These are phyloP conservation scores for Apamea monoglypha DNA, from an alignment of 2,888 invertebrate genomes.

Conservation along the genomic window DNA sequence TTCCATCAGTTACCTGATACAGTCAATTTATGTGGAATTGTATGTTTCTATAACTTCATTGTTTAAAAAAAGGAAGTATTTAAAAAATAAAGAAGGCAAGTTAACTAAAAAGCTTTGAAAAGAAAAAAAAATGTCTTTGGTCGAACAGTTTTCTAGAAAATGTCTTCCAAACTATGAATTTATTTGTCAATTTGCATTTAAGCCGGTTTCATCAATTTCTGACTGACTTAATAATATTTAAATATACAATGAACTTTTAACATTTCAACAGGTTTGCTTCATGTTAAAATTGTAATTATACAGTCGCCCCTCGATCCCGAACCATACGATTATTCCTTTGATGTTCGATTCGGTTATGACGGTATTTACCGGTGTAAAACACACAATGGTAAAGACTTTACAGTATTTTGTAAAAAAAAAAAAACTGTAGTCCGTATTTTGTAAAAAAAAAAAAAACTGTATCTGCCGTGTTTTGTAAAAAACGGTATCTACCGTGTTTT, in stretches of 20 bases:
- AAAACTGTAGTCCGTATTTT: too few relatives aligned
- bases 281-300: background rate
- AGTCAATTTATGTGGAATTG: conserved; percentile 39
- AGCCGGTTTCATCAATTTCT: conserved; percentile 31
- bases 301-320: background rate
- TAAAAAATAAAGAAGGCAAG: background rate
- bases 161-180: conserved; percentile 59
- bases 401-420: background rate
- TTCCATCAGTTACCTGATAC: conserved; percentile 24
- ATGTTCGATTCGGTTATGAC: background rate
- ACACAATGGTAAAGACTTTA: background rate
- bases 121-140: background rate
- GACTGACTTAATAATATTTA: conserved; percentile 38
- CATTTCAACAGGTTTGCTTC: background rate
- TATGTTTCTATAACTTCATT: conserved; percentile 3
- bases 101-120: background rate
- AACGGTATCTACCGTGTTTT: background rate
- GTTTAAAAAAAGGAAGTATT: background rate
- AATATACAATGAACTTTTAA: conserved; percentile 3
- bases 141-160: conserved; percentile 26
- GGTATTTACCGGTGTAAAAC: too few relatives aligned
- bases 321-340: background rate
- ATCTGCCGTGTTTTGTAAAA: background rate
- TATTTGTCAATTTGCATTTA: conserved; percentile 57
- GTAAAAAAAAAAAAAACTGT: background rate